These are phyloP conservation scores for Pelobates fuscus DNA, from an alignment of 2,113 vertebrate genomes.

Conservation along the genomic window DNA sequence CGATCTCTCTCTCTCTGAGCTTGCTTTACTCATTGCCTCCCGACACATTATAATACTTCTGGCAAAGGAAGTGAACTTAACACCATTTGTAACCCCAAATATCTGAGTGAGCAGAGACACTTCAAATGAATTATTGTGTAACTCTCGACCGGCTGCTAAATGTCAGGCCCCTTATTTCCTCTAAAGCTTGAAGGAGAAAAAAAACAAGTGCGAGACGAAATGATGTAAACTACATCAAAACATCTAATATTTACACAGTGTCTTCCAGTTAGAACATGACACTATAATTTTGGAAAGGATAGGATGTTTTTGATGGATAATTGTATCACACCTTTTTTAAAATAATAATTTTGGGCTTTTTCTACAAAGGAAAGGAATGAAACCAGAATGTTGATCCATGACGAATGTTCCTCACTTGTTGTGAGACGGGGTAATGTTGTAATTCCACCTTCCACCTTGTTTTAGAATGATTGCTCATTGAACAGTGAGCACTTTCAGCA, in stretches of 20 bases:
- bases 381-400: not conserved
- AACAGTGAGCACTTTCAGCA: too few species aligned
- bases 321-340: not conserved
- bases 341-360: not conserved
- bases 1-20: not conserved
- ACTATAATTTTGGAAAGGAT: not conserved
- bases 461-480: too few species aligned
- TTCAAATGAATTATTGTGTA: slow-evolving; percentile 14
- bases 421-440: too few species aligned
- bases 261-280: not conserved
- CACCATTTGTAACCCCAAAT: slow-evolving; percentile 10
- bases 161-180: slow-evolving; percentile 3
- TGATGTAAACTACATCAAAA: not conserved
- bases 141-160: slow-evolving; percentile 6
- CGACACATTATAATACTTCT: not conserved
- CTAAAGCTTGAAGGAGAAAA: not conserved
- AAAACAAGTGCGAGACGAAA: not conserved
- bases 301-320: not conserved
- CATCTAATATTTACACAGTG: not conserved
- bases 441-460: too few species aligned
- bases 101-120: not conserved
- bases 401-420: too few species aligned
- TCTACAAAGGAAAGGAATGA: not conserved
- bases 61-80: slow-evolving; percentile 12
- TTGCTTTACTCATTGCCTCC: not conserved